These are phyloP conservation scores for Pristionchus fissidentatus DNA, from an alignment of 2,888 invertebrate genomes.

Conservation along the genomic window DNA sequence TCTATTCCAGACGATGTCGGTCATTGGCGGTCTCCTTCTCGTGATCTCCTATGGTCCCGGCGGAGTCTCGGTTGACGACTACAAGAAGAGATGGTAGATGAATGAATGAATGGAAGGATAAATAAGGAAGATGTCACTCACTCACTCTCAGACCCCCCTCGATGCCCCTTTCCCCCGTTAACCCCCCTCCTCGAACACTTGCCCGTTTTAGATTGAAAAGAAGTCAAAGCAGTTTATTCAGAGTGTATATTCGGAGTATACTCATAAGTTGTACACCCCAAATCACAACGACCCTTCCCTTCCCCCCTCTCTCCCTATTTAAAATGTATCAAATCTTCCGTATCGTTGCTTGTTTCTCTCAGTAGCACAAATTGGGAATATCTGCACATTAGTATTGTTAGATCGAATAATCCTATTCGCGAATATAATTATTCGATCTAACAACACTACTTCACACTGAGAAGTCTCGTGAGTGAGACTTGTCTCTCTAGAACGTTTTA, in stretches of 20 bases:
- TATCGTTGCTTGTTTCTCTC: not conserved
- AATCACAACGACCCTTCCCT: no score
- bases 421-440: no score
- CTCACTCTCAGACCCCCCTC: constrained; percentile 8
- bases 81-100: constrained; percentile 95
- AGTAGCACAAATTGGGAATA: constrained; percentile 24
- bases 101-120: not conserved
- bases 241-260: constrained; percentile 10
- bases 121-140: not conserved
- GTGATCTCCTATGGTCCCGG: constrained; percentile 98
- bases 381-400: constrained; percentile 9
- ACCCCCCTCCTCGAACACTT: constrained; percentile 21
- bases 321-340: constrained; percentile 10
- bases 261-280: no score
- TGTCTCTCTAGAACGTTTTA: constrained; percentile 42
- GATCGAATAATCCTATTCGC: not conserved
- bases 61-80: constrained; percentile 98
- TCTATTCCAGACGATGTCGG: constrained; percentile 86
- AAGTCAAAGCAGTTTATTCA: constrained; percentile 41
- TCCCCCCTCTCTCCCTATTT: not conserved
- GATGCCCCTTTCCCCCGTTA: not conserved
- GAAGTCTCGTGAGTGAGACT: no score
- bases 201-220: constrained; percentile 39
- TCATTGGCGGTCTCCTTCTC: constrained; percentile 95
- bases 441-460: no score